Base-by-base conservation (phyloP, 2,797 vertebrate species). In the Microhierax caerulescens region DNA sequence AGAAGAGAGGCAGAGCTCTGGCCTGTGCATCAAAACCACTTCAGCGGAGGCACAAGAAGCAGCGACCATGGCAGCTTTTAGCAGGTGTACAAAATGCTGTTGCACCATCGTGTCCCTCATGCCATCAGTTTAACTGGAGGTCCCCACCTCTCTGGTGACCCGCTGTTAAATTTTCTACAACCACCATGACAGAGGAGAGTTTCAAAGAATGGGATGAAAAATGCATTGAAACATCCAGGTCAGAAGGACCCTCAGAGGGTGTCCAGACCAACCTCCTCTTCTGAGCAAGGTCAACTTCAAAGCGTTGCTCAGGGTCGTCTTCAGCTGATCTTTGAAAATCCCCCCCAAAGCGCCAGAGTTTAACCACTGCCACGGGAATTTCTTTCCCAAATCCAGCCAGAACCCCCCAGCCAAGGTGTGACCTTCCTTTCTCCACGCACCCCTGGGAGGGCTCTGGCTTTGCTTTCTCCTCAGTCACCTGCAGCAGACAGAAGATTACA, bases 11-110 rank as follows among this genome's bases (percentile, higher is more conserved):
- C 65, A 3, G 13, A 41, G 73, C 89, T 41, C 56, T 25, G 77
- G 50, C 56, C 60, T 8, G 13, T 8, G 72, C 54, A 8, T 0
- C 18, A 43, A 30, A 65, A 3, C 11, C 54, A 9, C 76, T 20
- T 16, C 57, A 24, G 2, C 0, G 3, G 30, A 34, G 50, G 20
- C 3, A 2, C 5, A 34, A 59, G 37, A n/a, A 36, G 37, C 53
- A 13, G 48, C 0, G 43, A 19, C 27, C 3, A 0, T 0, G 4
- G 10, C 1, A 57, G 59, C 79, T 69, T 11, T 4, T 1, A 47
- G 73, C 74, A 63, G 25, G 36, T n/a, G 59, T 1, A 22, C 22
- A 13, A 15, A 61, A 20, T 0, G 6, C 28, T 21, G 15, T 2
- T 9, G 10, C 70, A 54, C 30, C 81, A 17, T 2, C 57, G 5